Evolutionary conservation across 2,797 vertebrate genomes (phyloP).

Genomic region (Premnoplex brunnescens): DNA sequence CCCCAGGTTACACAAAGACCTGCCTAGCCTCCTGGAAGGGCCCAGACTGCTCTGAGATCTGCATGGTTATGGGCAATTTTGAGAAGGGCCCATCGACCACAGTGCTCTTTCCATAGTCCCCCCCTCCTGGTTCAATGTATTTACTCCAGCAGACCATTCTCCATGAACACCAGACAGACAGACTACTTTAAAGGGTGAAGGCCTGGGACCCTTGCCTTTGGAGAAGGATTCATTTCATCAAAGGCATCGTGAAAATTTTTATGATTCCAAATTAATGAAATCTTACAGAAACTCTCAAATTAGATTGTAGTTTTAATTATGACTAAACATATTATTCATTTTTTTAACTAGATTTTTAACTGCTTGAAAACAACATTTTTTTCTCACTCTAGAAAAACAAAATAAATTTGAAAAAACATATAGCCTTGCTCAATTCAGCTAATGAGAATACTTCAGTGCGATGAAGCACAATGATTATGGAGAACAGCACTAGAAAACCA

Average conservation of each 20-base stretch:
- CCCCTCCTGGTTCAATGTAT: not conserved
- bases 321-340: slow-evolving; percentile 22
- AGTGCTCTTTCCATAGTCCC: not conserved
- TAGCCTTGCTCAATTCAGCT: not conserved
- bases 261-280: not conserved
- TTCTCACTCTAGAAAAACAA: not conserved
- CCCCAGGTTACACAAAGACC: not conserved
- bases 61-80: not conserved
- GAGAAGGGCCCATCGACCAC: not conserved
- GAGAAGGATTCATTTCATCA: not conserved
- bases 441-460: not conserved
- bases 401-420: slow-evolving; percentile 22
- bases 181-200: not conserved
- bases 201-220: not conserved
- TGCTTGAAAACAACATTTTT: slow-evolving; percentile 10
- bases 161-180: not conserved
- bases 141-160: not conserved
- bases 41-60: not conserved
- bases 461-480: slow-evolving; percentile 5
- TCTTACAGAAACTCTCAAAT: not conserved
- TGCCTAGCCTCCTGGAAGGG: not conserved
- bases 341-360: slow-evolving; percentile 19
- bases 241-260: not conserved
- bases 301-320: slow-evolving; percentile 11
- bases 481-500: slow-evolving; percentile 10